Conservation (phyloP, 2,113 vertebrate species). For the Procavia capensis region DNA sequence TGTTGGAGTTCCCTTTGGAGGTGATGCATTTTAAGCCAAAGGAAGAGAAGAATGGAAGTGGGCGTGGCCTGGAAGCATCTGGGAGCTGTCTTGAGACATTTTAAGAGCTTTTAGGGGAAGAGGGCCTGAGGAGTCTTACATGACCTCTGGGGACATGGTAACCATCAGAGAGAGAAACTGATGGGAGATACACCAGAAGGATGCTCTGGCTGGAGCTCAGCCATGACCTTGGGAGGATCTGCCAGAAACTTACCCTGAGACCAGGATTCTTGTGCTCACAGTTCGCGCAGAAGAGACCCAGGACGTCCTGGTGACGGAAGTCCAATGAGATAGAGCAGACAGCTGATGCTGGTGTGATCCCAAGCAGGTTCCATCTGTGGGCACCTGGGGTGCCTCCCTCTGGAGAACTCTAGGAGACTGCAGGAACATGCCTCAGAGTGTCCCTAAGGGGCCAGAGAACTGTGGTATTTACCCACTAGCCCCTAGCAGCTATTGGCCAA, state of each 20-base stretch:
- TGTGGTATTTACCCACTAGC: neutral
- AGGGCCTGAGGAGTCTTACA: neutral
- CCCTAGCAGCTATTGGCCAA: fast-evolving
- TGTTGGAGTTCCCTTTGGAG: neutral
- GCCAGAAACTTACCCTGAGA: neutral
- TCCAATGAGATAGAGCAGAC: neutral
- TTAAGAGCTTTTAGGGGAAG: neutral
- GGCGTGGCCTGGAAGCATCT: neutral
- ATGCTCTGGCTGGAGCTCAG: neutral
- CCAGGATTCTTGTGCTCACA: neutral
- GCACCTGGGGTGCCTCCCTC: neutral
- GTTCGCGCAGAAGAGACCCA: neutral
- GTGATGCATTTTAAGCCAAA: neutral
- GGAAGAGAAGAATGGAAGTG: neutral
- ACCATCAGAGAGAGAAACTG: neutral
- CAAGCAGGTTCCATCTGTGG: neutral
- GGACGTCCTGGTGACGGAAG: neutral
- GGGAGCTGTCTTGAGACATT: neutral
- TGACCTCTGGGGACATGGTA: neutral
- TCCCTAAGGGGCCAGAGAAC: neutral
- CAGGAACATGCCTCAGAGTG: fast-evolving
- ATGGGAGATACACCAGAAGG: neutral
- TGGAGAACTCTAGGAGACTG: neutral
- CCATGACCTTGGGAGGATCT: fast-evolving
- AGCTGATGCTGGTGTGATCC: fast-evolving